Evolutionary conservation across 2,113 vertebrate species (phyloP).

Genomic region (Archocentrus centrarchus): DNA sequence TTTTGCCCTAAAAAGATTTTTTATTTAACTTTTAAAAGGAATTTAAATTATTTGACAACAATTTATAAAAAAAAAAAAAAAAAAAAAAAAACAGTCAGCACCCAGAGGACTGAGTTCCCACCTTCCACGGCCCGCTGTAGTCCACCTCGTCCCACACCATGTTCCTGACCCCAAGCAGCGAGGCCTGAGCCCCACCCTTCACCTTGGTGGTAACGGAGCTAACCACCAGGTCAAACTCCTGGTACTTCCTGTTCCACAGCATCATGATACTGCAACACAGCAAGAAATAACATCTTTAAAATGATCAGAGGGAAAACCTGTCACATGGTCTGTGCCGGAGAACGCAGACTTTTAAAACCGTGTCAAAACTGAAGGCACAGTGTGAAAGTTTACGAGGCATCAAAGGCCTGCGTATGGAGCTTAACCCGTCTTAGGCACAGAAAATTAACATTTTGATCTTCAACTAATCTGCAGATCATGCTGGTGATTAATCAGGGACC

Average conservation of each 20-base stretch:
- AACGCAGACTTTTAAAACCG: neutral
- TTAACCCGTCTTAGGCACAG: neutral
- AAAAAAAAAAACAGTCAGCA: neutral
- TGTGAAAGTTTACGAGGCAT: fast-evolving
- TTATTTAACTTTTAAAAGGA: neutral
- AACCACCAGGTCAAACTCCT: conserved; percentile 78
- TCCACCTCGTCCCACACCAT: conserved; percentile 82
- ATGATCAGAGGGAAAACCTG: fast-evolving
- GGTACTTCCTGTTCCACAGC: conserved; percentile 74
- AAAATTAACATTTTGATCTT: neutral
- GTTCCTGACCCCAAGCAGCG: conserved; percentile 43
- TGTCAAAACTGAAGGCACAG: neutral
- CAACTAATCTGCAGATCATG: too few species aligned
- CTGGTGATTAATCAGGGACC: neutral
- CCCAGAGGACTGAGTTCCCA: neutral
- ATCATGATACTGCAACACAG: conserved; percentile 58
- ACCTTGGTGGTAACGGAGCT: conserved; percentile 81
- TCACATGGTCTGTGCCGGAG: neutral
- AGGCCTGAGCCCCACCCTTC: conserved; percentile 77
- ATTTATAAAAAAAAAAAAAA: neutral
- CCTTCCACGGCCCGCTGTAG: conserved; percentile 76
- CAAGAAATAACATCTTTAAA: fast-evolving
- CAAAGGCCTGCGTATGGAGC: neutral
- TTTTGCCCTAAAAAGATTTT: conserved; percentile 67
- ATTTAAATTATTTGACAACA: neutral